Evolutionary conservation across 2,797 vertebrate genomes (phyloP).

Genomic region (Mastacembelus armatus): DNA sequence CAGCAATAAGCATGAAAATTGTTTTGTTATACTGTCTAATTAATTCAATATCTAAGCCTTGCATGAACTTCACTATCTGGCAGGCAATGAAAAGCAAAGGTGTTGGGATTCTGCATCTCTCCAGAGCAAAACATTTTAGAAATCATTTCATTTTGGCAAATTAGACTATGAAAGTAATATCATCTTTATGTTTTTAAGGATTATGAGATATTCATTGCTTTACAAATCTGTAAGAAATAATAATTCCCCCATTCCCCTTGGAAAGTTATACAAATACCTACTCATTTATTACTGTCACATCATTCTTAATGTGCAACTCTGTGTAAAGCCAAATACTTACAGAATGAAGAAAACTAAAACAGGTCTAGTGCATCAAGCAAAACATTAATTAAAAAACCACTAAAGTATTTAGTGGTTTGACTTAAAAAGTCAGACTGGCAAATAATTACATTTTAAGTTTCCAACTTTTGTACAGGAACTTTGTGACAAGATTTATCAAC

Average conservation of each 20-base stretch:
- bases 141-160: neutral
- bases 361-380: neutral
- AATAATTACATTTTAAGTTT: neutral
- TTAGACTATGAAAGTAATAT: neutral
- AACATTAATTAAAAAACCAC: neutral
- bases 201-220: neutral
- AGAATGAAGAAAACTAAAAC: neutral
- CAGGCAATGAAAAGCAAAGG: neutral
- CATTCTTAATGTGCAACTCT: neutral
- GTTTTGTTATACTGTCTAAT: neutral
- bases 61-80: neutral
- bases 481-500: neutral
- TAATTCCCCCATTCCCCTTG: neutral
- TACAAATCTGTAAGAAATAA: slow-evolving; percentile 15
- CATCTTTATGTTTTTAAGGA: neutral
- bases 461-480: neutral
- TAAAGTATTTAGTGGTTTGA: too few relatives aligned
- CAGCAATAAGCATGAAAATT: neutral
- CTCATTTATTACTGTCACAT: neutral
- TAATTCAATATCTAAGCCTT: neutral
- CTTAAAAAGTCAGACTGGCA: neutral
- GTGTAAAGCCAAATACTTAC: slow-evolving; percentile 2
- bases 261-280: neutral
- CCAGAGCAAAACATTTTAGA: neutral
- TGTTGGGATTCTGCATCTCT: slow-evolving; percentile 4